Evolutionary conservation across 2,888 invertebrate species (phyloP), one percentile per base, ranked within the genome.

Genomic region (Catotricha subobsoleta): DNA sequence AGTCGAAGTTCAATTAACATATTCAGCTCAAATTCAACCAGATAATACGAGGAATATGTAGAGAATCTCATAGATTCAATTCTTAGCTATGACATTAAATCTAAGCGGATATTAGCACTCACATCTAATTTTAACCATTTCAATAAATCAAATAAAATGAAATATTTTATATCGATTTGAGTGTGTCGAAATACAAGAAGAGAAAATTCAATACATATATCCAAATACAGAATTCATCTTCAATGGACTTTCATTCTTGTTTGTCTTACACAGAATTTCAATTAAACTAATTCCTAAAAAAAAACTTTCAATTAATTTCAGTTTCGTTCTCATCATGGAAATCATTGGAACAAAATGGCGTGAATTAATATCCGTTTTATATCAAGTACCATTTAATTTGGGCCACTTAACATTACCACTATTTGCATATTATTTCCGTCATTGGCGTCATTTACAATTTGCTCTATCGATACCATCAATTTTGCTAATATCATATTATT

Each of bases 301-400:
- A 9, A 39, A 16, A 33, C 33, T 3, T 2, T 20, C 40, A n/a
- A 38, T 39, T 34, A 38, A 15, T 40, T 44, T 0, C 28, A 76
- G 76, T 53, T 78, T 78, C 47, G 76, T 77, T 3, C 62, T 77
- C 4, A 67, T 71, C 8, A 76, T 77, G 76, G 78, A 78, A 55
- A 57, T 76, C 19, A 68, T 76, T 40, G 77, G 77, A 0, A 59
- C 67, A 1, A 65, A 64, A 33, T 67, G 67, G 49, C 65, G 72
- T 47, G 72, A 69, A 41, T 45, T 64, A 2, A 64, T 72, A 31
- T 71, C 74, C 4, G 74, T 78, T 12, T 51, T 76, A 1, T 79
- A 78, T 53, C 79, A 78, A 49, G 62, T 79, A 47, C 78, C 79
- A 1, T 80, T 76, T 52, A 75, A 76, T 50, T 51, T 79, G 20